phyloP scores from a whole-genome alignment of 2,888 invertebrate species.

The Notocelia uddmanniana region DNA sequence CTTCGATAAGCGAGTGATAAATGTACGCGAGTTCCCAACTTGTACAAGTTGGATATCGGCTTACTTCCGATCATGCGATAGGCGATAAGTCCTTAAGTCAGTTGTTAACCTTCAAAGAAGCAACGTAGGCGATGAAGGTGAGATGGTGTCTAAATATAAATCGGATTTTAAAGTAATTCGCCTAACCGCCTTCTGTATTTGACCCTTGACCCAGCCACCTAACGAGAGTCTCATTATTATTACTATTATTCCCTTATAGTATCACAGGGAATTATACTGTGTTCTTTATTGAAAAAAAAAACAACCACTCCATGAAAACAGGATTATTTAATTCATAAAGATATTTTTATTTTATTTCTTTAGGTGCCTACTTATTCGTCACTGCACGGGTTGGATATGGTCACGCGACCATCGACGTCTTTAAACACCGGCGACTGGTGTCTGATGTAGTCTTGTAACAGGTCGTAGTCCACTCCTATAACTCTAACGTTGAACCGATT shows the following conservation, averaged over 20 bases:
- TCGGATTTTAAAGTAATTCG: too few relatives aligned
- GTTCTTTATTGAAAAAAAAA: too few relatives aligned
- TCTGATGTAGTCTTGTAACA: constrained; percentile 68
- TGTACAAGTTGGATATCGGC: constrained; percentile 22
- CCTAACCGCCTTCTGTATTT: too few relatives aligned
- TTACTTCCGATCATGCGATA: constrained; percentile 29
- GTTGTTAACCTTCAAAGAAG: constrained; percentile 19
- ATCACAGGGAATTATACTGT: too few relatives aligned
- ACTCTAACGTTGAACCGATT: constrained; percentile 71
- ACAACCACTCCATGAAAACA: not conserved
- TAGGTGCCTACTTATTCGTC: constrained; percentile 45
- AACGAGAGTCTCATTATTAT: too few relatives aligned
- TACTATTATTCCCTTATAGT: too few relatives aligned
- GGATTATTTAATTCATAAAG: not conserved
- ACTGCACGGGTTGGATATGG: constrained; percentile 69
- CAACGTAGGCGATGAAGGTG: constrained; percentile 1
- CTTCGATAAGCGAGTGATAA: constrained; percentile 43
- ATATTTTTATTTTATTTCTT: not conserved
- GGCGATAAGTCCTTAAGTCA: constrained; percentile 26
- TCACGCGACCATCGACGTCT: constrained; percentile 70
- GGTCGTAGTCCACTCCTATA: constrained; percentile 70
- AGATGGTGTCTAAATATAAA: not conserved
- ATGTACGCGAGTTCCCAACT: constrained; percentile 39
- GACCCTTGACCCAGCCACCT: too few relatives aligned
- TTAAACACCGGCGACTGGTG: constrained; percentile 65